phyloP scores from a whole-genome alignment of 2,888 invertebrate genomes.

The Bimastos eiseni region DNA sequence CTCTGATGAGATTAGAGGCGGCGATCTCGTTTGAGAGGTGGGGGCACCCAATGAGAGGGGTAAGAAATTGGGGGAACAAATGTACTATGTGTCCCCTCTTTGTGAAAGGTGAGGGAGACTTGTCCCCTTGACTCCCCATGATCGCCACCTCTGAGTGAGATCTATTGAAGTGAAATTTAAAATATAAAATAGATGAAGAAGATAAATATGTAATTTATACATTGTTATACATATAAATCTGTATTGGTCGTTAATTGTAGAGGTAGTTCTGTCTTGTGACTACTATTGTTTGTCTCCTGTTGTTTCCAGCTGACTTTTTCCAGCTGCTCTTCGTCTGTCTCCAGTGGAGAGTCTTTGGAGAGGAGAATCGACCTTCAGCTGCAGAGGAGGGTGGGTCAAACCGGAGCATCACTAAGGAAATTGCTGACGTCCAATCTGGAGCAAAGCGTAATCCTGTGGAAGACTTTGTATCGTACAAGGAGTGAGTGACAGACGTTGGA shows the following conservation, averaged over 20 bases:
- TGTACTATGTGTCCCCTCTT: too few species aligned
- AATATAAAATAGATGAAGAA: too few species aligned
- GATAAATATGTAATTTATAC: too few species aligned
- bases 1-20: too few species aligned
- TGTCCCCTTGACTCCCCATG: too few species aligned
- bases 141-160: too few species aligned
- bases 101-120: too few species aligned
- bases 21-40: too few species aligned
- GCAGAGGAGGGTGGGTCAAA: slow-evolving; percentile 64
- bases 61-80: too few species aligned
- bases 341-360: slow-evolving; percentile 82
- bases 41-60: too few species aligned
- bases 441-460: slow-evolving; percentile 75
- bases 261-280: background rate
- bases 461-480: slow-evolving; percentile 75
- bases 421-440: slow-evolving; percentile 36
- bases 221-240: too few species aligned
- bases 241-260: background rate
- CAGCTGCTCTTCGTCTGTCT: slow-evolving; percentile 82
- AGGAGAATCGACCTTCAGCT: slow-evolving; percentile 68
- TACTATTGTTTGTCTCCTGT: background rate
- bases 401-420: slow-evolving; percentile 57
- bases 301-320: slow-evolving; percentile 75
- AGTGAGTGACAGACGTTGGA: slow-evolving; percentile 37
- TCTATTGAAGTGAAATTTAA: too few species aligned